These are phyloP conservation scores for Tupaia chinensis DNA, from an alignment of 2,113 vertebrate genomes.

Conservation along the genomic window DNA sequence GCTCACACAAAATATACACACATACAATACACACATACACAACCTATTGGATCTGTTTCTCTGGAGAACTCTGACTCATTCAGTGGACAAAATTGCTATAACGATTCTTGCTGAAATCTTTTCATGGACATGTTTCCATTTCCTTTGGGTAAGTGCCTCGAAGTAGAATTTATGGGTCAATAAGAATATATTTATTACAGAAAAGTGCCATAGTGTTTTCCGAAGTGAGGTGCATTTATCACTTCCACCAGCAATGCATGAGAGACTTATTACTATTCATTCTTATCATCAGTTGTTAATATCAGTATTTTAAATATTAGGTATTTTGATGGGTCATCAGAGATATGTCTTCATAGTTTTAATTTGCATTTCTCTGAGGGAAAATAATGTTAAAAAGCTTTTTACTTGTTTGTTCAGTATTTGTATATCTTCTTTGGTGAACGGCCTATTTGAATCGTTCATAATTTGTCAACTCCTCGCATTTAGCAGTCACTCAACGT, in stretches of 20 bases:
- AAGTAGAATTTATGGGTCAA: background rate
- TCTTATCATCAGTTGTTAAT: background rate
- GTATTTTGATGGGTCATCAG: background rate
- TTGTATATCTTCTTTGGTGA: background rate
- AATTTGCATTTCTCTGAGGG: slow-evolving; percentile 7
- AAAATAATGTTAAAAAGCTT: slow-evolving; percentile 8
- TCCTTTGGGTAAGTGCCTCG: background rate
- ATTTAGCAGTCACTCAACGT: background rate
- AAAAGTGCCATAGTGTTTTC: background rate
- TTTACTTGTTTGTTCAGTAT: background rate
- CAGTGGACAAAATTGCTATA: background rate
- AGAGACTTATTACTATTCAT: background rate
- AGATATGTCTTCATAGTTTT: background rate
- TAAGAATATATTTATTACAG: background rate
- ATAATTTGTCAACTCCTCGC: background rate
- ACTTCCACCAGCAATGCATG: background rate
- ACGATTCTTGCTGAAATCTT: background rate
- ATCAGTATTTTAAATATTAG: background rate
- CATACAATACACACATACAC: background rate
- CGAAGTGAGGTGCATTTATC: background rate
- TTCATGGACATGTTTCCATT: background rate
- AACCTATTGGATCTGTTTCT: background rate
- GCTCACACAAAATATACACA: background rate
- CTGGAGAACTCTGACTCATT: background rate
- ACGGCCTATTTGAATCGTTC: background rate